These are phyloP conservation scores for Polyodon spathula DNA, from an alignment of 2,113 vertebrate species.

Conservation along the genomic window DNA sequence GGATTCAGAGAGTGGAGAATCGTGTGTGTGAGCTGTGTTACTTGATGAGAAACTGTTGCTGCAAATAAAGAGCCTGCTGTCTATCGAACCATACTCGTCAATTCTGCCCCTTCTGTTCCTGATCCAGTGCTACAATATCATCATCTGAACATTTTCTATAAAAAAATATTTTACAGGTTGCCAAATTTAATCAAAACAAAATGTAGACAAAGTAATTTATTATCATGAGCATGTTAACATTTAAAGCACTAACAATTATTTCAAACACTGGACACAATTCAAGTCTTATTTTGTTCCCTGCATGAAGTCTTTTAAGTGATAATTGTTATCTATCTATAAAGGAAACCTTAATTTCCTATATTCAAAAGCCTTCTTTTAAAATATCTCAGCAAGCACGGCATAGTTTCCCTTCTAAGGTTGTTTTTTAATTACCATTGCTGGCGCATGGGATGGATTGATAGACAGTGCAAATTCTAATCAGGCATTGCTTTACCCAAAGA, in stretches of 20 bases:
- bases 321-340: slow-evolving; percentile 1
- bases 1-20: too few relatives aligned
- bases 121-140: not conserved
- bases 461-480: not conserved
- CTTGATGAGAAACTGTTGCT: too few relatives aligned
- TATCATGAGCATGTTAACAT: not conserved
- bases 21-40: too few relatives aligned
- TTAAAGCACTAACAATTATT: not conserved
- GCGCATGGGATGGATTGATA: not conserved
- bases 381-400: too few relatives aligned
- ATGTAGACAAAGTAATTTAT: not conserved
- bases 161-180: not conserved
- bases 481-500: too few relatives aligned
- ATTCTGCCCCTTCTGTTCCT: too few relatives aligned
- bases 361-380: not conserved
- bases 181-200: not conserved
- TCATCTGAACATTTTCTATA: not conserved
- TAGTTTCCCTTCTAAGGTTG: not conserved
- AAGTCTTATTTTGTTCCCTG: not conserved
- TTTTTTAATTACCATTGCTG: not conserved
- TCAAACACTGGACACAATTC: not conserved
- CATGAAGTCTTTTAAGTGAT: not conserved
- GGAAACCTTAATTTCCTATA: not conserved
- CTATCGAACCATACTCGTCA: too few relatives aligned
- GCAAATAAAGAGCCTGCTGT: too few relatives aligned